Evolutionary conservation across 2,797 vertebrate species (phyloP), one percentile per base, ranked within the genome.

Genomic region (Gobio occitaniae): DNA sequence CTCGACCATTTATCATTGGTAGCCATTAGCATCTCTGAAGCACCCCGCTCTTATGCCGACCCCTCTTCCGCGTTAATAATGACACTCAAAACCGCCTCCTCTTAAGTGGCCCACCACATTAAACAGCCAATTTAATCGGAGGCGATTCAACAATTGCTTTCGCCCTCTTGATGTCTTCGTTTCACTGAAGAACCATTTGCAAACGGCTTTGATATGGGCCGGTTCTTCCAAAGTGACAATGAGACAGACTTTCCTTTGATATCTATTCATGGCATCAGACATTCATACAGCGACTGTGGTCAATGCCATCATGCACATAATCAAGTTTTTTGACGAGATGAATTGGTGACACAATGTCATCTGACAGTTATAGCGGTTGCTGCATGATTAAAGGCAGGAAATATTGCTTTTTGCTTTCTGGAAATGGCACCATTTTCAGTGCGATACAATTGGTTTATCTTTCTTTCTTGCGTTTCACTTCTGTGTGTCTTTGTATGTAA

Each of bases 21-120:
- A 74, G 66, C 52, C 50, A 90, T 88, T 91, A 89, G 71, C 89
- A 88, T 87, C 84, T 87, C 75, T 85, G 86, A 84, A 85, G 76
- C 82, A 66, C 63, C 70, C 61, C 21, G 44, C 66, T 65, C 86
- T 84, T 81, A 89, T 68, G 76, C 80, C 75, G 44, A 83, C 69
- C 68, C 66, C 83, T 89, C 81, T 87, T 89, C 69, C 47, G 50
- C 17, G 56, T 78, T 80, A 69, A 44, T 84, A 86, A 85, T 83
- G 80, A 75, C 61, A 84, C 63, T 82, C 38, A 47, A 83, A 76
- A 81, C 59, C 59, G 38, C 54, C 77, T 70, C 19, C 80, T 71
- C 82, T 54, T 74, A 65, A 78, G 76, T 59, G 54, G 54, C 56
- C 29, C 29, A 3, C 68, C 76, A 80, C 47, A 47, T 89, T 87